Evolutionary conservation across 2,797 vertebrate species (phyloP), one percentile per base, ranked within the genome.

Genomic region (Acanthurus tractus): DNA sequence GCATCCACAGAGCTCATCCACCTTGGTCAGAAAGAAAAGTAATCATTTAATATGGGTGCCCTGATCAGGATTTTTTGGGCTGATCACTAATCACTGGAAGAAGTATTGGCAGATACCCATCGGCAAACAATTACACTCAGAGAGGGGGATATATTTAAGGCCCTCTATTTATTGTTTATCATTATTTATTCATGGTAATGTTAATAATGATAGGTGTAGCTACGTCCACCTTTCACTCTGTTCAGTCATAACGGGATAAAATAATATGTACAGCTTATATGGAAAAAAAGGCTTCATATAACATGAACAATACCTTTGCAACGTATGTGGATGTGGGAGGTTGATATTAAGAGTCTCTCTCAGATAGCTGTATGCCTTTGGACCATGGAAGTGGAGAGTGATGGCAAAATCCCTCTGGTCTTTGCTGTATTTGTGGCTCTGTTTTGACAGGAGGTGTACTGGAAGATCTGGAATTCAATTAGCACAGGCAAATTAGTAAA

Each of bases 341-440:
- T 46, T 46, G 22, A 38, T 46, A 4, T 64, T 17, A 18, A 64
- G 29, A 1, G 25, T 50, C 0, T 40, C 22, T 40, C 63, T 65
- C 29, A 53, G 63, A 34, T 52, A 65, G 7, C 22, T 6, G 11
- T 65, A 65, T 20, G 48, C 63, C 34, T 65, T 65, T 12, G 63
- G 63, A 3, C 63, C 63, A 65, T 65, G n/a, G 6, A 65, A 48
- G 23, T 65, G 63, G 46, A 65, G 34, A 0, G 49, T 53, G 34
- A 52, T 29, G 48, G 63, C 63, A 42, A 65, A 65, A 12, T 65
- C 63, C 9, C 48, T 38, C 34, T 65, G 63, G 25, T 29, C 49
- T n/a, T 52, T 22, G 48, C 18, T 52, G 34, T 65, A 65, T 3
- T 64, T 18, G 20, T 4, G 2, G 8, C 50, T 9, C 50, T 23